phyloP scores from a whole-genome alignment of 1,140 invertebrate genomes.

The Drosophila repleta region DNA sequence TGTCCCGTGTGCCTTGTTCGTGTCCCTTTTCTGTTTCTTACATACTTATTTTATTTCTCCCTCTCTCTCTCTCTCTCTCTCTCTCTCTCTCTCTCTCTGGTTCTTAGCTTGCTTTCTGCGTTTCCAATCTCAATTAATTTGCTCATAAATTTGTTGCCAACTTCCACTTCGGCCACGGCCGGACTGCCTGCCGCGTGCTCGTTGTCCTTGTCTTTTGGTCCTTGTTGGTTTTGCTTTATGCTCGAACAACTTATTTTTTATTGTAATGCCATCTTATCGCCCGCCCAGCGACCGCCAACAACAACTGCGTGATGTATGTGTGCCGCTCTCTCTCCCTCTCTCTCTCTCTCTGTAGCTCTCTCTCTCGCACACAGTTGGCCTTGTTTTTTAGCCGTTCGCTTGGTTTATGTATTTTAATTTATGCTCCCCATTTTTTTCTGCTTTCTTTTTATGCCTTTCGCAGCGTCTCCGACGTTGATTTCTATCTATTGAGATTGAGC shows the following conservation, averaged over 20 bases:
- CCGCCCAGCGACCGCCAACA: constrained; percentile 7
- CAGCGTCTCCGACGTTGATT: constrained; percentile 63
- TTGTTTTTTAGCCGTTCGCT: constrained; percentile 74
- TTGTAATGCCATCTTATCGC: constrained; percentile 75
- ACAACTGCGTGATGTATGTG: constrained; percentile 62
- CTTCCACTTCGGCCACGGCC: constrained; percentile 22
- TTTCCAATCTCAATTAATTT: constrained; percentile 83
- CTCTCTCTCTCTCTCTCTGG: background rate
- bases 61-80: background rate
- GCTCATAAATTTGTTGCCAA: constrained; percentile 82
- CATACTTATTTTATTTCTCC: constrained; percentile 9
- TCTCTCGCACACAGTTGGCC: constrained; percentile 49
- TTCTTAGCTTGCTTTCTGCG: constrained; percentile 53
- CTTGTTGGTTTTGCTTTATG: constrained; percentile 74
- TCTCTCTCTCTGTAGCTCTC: constrained; percentile 18
- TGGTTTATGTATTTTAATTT: constrained; percentile 78
- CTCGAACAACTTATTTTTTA: constrained; percentile 65
- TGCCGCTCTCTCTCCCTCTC: background rate
- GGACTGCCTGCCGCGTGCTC: constrained; percentile 38
- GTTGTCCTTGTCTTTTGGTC: constrained; percentile 45
- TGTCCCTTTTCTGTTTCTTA: constrained; percentile 25
- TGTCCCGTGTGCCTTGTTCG: constrained; percentile 3
- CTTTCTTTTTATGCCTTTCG: constrained; percentile 40
- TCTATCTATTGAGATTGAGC: constrained; percentile 78
- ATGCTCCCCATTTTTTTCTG: constrained; percentile 57